Base-by-base conservation (phyloP, 2,113 vertebrate species). In the Paracanthobrama guichenoti region DNA sequence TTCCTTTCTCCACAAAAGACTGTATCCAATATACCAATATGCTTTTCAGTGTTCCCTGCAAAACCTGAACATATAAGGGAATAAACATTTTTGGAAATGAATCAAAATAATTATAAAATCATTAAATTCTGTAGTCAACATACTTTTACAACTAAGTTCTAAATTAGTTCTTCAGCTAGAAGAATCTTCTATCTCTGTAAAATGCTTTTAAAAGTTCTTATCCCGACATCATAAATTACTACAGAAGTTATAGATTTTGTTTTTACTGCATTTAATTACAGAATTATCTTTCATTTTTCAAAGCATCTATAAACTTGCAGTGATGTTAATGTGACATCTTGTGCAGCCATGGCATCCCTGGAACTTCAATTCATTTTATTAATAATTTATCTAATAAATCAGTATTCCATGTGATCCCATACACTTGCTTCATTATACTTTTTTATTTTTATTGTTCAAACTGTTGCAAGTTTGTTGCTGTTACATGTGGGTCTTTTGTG, bases 391-490 rank as follows among this genome's bases (percentile, higher is more conserved):
- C 7, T 55, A 3, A 55, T 55, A 55, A 8, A 55, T 55, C 50
- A 55, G 50, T 20, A 55, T 22, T 55, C 53, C 7, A 55, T 22
- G 53, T 55, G 18, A 9, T 55, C 53, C 18, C 18, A 55, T 55
- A 22, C 7, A 55, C 7, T 20, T 67, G 16, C 8, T 35, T 20
- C 20, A 39, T 35, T 67, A 20, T 20, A 18, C 6, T 31, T 35
- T 22, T 20, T 35, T 67, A n/a, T 67, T 76, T 35, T 12, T 12
- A 55, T 76, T 55, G 26, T 76, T n/a, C 28, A 57, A 55, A 20
- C 53, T 77, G 50, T 77, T 57, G 50, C 18, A n/a, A n/a, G 35
- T 71, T 77, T 57, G 22, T 24, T 78, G 35, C 53, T 55, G 18
- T 55, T 55, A 6, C 18, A 42, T 39, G 55, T 78, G 31, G 53